Evolutionary conservation across 2,113 vertebrate genomes (phyloP), one percentile per base, ranked within the genome.

Genomic region (Centropristis striata): DNA sequence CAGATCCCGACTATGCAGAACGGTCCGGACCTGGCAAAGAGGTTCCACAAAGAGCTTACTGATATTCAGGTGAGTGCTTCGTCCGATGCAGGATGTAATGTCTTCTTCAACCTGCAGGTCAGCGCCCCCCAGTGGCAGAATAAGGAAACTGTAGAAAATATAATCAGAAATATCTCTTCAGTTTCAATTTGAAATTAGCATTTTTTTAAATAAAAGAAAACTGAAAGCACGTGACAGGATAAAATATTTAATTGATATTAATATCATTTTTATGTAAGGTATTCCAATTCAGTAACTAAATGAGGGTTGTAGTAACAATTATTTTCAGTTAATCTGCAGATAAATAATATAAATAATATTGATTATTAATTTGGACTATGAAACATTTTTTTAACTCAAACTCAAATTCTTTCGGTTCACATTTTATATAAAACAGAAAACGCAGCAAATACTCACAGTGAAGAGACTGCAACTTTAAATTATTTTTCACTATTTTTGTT

Each of bases 1-100:
- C 85, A 96, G 70, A 95, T 98, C 81, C 97, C 97, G 16, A 97
- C 97, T 6, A 97, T 97, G 96, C 86, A 96, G 85, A 96, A 97
- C 0, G 97, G 96, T 5, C 96, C 96, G 0, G 93, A 97, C 41
- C 88, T 98, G 14, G 93, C 96, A 5, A 95, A 94, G 61, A 94
- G 96, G 54, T 97, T 98, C 93, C 51, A 94, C 77, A 96, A 95
- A 83, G 96, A 96, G 69, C 93, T 98, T 27, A 95, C 93, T 41
- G 96, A 96, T 13, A 97, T 98, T 68, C 97, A 98, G 97, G 97
- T 97, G 46, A 61, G 80, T 61, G 25, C 15, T 0, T 3, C 0
- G 9, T 16, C 25, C 13, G 16, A 9, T 9, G 10, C 13, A 25
- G n/a, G 3, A 8, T 2, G 5, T 11, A 2, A 55, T 1, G 0